Evolutionary conservation across 1,140 invertebrate genomes (phyloP).

Genomic region (Anagrus nilaparvatae): DNA sequence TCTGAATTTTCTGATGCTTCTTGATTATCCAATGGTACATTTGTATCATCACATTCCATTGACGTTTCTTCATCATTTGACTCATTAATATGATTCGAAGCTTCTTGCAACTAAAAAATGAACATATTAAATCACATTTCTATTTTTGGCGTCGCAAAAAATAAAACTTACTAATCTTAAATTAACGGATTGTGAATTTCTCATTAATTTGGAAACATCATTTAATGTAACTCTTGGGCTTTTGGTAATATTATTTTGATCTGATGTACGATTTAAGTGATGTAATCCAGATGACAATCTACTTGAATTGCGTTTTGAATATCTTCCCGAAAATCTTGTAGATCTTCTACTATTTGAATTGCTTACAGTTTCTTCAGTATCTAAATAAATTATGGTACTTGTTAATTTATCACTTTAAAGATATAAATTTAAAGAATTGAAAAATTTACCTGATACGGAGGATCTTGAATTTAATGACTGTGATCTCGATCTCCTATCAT

Average conservation of each 20-base stretch:
- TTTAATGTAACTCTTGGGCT: conserved; percentile 31
- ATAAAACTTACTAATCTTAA: conserved; percentile 23
- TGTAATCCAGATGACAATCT: conserved; percentile 17
- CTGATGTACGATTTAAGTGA: conserved; percentile 14
- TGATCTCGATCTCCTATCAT: background rate
- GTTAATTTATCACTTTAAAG: conserved; percentile 1
- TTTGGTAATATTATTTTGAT: conserved; percentile 15
- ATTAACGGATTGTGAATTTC: conserved; percentile 33
- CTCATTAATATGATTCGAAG: background rate
- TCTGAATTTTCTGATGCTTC: background rate
- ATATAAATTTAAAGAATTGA: background rate
- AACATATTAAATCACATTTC: background rate
- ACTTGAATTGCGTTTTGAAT: conserved; percentile 19
- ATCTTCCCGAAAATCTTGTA: conserved; percentile 19
- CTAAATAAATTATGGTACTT: conserved; percentile 11
- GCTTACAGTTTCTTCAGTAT: conserved; percentile 16
- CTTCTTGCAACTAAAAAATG: conserved; percentile 3
- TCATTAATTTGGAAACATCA: conserved; percentile 32
- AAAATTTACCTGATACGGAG: conserved; percentile 16
- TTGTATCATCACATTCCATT: background rate
- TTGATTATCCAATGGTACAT: background rate
- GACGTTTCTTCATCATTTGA: conserved; percentile 7
- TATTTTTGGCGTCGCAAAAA: background rate
- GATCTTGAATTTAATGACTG: background rate
- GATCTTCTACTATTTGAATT: conserved; percentile 15